phyloP scores from a whole-genome alignment of 2,888 invertebrate species.

The Andrena trimmerana region DNA sequence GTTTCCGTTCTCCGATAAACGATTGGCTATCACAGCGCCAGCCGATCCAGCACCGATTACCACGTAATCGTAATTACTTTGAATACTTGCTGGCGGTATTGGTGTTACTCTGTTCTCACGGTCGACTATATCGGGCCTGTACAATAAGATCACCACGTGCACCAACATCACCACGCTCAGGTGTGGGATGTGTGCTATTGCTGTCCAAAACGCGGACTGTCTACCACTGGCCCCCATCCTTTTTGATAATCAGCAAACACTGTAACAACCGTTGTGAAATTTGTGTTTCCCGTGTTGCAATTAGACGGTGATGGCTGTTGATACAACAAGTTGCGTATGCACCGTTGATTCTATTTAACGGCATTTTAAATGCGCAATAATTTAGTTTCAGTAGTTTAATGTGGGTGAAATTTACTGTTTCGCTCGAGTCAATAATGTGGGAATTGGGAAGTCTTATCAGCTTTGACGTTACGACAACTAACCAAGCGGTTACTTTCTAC shows the following conservation, averaged over 20 bases:
- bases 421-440: too few species aligned
- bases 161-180: constrained; percentile 88
- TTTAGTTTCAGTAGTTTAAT: too few species aligned
- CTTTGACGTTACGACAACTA: too few species aligned
- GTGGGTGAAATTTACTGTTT: too few species aligned
- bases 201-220: constrained; percentile 89
- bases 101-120: constrained; percentile 88
- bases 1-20: constrained; percentile 90
- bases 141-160: constrained; percentile 88
- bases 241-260: not conserved
- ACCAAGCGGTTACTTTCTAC: too few species aligned
- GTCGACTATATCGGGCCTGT: constrained; percentile 91
- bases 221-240: not conserved
- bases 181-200: constrained; percentile 89
- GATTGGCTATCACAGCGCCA: constrained; percentile 92
- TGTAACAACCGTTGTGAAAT: too few species aligned
- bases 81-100: constrained; percentile 86
- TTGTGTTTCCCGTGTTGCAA: too few species aligned
- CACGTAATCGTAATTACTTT: constrained; percentile 91
- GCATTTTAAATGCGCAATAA: too few species aligned
- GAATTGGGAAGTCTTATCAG: too few species aligned
- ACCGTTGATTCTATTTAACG: too few species aligned
- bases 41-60: constrained; percentile 94
- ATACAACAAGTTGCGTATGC: too few species aligned
- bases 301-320: too few species aligned